Base-by-base conservation (phyloP, 2,888 invertebrate species). In the Furcula furcula region DNA sequence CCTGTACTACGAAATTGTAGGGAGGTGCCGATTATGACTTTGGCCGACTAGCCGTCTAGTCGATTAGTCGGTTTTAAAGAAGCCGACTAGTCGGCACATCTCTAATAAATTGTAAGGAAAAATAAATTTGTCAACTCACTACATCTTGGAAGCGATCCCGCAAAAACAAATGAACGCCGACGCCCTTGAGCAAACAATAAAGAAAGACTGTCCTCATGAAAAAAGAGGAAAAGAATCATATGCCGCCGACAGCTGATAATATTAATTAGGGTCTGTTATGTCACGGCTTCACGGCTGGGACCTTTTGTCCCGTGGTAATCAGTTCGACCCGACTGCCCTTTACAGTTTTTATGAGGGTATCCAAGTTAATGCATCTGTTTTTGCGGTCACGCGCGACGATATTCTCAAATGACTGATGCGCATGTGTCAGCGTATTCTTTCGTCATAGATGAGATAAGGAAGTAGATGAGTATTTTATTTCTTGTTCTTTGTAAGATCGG, bases 381-480 rank as follows among this genome's bases (percentile, higher is more conserved):
- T 84, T 84, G 79, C 71, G 63, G 64, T 66, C 62, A 69, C 67
- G 66, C 68, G 69, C 65, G 56, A 64, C 70, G 64, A 61, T 72
- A 66, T 63, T 67, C 50, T 58, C 63, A 52, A 76, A 77, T 85
- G 80, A 83, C 68, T 79, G 79, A 84, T 80, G 76, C 55, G 63
- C 72, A 68, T 75, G 76, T 76, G 77, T 81, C 81, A 78, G 78
- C 75, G 57, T 79, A 74, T 74, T 70, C 53, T 46, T 44, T 31
- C 23, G 46, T 18, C 74, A 74, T 45, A 78, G 80, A 79, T 55
- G 67, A 69, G 46, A 42, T 40, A 40, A 27, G 29, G 27, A 6
- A 21, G 10, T 1, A 21, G 21, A 21, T 10, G 6, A 10, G 10
- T 10, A 10, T 1, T 3, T 21, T 2, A 9, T 21, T 21, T n/a